A percentile compares a stretch with the other conserved stretches of the same genome.
phyloP scores from a whole-genome alignment of 2,797 vertebrate species.

The Liparis tanakae region DNA sequence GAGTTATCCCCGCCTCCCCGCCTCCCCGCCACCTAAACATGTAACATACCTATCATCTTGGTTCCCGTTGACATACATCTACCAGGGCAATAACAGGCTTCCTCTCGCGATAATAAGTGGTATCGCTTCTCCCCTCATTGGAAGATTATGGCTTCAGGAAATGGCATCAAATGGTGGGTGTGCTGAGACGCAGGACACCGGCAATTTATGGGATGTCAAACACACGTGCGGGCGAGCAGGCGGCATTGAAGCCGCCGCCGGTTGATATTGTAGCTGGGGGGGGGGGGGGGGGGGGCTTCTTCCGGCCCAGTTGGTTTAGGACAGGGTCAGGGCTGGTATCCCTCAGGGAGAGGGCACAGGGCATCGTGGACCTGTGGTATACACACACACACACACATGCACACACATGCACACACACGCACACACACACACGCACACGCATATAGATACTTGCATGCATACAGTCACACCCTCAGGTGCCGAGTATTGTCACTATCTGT shows the following conservation, averaged over 20 bases:
- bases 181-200: constrained; percentile 86
- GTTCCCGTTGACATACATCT: constrained; percentile 55
- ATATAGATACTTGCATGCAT: constrained; percentile 36
- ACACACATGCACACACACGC: too few species aligned
- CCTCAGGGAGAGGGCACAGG: constrained; percentile 61
- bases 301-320: constrained; percentile 75
- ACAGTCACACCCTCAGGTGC: constrained; percentile 70
- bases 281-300: constrained; percentile 39
- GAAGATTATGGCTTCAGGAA: constrained; percentile 93
- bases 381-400: constrained; percentile 21
- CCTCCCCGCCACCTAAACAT: constrained; percentile 60
- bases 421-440: constrained; percentile 45
- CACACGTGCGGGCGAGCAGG: constrained; percentile 76
- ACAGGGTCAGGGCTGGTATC: constrained; percentile 71
- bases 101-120: constrained; percentile 87
- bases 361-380: constrained; percentile 25
- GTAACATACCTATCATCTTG: constrained; percentile 59
- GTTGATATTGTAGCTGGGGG: constrained; percentile 54
- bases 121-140: constrained; percentile 86
- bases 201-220: constrained; percentile 95
- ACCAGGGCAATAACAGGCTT: constrained; percentile 61
- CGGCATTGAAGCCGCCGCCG: constrained; percentile 39
- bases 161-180: constrained; percentile 86
- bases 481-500: constrained; percentile 66
- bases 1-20: constrained; percentile 48